Evolutionary conservation across 2,113 vertebrate species (phyloP).

Genomic region (Acanthochromis polyacanthus): DNA sequence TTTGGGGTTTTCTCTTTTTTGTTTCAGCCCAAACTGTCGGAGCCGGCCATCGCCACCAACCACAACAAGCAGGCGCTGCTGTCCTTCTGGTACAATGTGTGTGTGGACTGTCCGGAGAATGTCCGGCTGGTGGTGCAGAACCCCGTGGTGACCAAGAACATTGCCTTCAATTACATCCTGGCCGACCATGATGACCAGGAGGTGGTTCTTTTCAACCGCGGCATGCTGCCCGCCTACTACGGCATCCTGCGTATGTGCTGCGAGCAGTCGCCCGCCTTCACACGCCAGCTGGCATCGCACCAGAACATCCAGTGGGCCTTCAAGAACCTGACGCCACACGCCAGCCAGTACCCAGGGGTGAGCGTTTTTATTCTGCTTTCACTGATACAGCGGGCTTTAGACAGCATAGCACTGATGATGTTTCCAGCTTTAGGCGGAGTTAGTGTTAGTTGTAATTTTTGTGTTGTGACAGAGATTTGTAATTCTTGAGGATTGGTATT

Average conservation of each 20-base stretch:
- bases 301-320: constrained; percentile 99
- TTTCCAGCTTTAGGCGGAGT: no score
- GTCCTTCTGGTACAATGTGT: constrained; percentile 99
- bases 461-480: no score
- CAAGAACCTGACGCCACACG: constrained; percentile 99
- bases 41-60: constrained; percentile 99
- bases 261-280: constrained; percentile 96
- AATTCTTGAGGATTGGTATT: no score
- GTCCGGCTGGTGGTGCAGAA: constrained; percentile 98
- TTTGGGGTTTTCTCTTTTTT: not conserved
- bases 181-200: constrained; percentile 99
- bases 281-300: constrained; percentile 95
- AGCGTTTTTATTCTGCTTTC: constrained; percentile 42
- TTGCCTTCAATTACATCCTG: constrained; percentile 99
- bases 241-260: constrained; percentile 99
- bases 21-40: constrained; percentile 94
- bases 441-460: no score
- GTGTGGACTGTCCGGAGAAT: constrained; percentile 97
- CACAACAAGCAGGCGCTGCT: constrained; percentile 99
- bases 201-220: constrained; percentile 99
- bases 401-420: no score
- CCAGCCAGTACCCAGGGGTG: constrained; percentile 99
- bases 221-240: constrained; percentile 99
- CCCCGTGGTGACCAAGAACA: constrained; percentile 99
- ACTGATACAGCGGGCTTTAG: no score